A percentile compares a stretch with the other conserved stretches of the same genome.
phyloP scores from a whole-genome alignment of 2,797 vertebrate genomes.

The Pseudotriccus pelzelni region DNA sequence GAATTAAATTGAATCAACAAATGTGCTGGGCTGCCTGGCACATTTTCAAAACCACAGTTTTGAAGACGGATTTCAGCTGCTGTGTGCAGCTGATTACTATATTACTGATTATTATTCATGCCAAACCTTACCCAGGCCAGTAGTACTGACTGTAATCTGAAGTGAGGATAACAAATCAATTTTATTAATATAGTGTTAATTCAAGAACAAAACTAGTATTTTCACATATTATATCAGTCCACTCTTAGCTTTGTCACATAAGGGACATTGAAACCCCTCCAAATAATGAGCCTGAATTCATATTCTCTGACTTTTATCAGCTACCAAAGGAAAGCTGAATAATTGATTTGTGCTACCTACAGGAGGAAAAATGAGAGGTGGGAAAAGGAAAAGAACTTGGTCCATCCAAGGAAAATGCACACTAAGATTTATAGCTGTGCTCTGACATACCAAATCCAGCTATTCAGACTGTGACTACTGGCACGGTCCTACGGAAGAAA shows the following conservation, averaged over 20 bases:
- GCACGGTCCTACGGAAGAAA: background rate
- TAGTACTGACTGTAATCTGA: background rate
- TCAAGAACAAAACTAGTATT: background rate
- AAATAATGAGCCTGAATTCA: background rate
- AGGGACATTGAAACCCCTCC: background rate
- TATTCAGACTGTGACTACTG: background rate
- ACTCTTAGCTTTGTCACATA: background rate
- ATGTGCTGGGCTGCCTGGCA: background rate
- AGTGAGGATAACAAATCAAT: background rate
- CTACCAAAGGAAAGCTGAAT: background rate
- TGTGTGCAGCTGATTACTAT: background rate
- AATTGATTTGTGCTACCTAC: background rate
- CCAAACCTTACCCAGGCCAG: background rate
- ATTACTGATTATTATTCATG: background rate
- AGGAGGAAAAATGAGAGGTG: background rate
- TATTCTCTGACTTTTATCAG: background rate
- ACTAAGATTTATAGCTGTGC: background rate
- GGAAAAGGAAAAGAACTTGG: background rate
- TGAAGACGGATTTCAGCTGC: background rate
- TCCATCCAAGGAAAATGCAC: background rate
- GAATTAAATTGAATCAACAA: background rate
- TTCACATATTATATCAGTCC: background rate
- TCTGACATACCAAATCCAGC: background rate
- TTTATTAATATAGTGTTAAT: background rate
- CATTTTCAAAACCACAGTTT: background rate